Evolutionary conservation across 2,888 invertebrate genomes (phyloP).

Genomic region (Achlya flavicornis): DNA sequence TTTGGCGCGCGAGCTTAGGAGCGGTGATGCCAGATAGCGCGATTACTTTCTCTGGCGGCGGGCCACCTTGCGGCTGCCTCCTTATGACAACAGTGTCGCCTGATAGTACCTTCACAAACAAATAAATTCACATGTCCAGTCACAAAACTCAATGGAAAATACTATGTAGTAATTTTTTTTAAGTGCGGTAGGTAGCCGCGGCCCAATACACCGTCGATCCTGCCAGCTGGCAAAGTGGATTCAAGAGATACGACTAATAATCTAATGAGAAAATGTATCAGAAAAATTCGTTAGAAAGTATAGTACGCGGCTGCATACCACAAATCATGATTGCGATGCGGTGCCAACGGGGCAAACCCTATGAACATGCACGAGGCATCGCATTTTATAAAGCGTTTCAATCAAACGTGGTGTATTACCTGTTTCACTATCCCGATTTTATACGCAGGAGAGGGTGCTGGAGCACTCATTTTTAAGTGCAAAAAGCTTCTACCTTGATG

Average conservation of each 20-base stretch:
- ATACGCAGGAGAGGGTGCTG: slow-evolving; percentile 66
- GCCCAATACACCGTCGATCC: not conserved
- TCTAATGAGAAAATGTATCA: slow-evolving; percentile 1
- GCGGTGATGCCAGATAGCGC: slow-evolving; percentile 95
- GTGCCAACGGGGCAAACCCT: slow-evolving; percentile 77
- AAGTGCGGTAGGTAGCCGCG: not conserved
- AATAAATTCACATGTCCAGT: not conserved
- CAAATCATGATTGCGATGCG: slow-evolving; percentile 34
- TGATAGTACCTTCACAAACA: slow-evolving; percentile 90
- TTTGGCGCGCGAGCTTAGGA: slow-evolving; percentile 89
- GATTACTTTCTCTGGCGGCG: slow-evolving; percentile 95
- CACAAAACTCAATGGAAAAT: not conserved
- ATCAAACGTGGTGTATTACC: slow-evolving; percentile 63
- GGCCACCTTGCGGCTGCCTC: slow-evolving; percentile 93
- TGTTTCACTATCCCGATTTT: slow-evolving; percentile 78
- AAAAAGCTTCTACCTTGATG: slow-evolving; percentile 48
- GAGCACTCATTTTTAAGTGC: slow-evolving; percentile 72
- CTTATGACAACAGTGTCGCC: slow-evolving; percentile 98
- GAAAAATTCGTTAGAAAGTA: not conserved
- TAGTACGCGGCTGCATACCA: not conserved
- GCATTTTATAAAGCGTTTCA: slow-evolving; percentile 35
- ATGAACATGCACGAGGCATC: slow-evolving; percentile 69
- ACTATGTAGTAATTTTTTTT: not conserved
- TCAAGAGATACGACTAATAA: not conserved
- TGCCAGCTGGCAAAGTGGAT: not conserved